Evolutionary conservation across 2,888 invertebrate genomes (phyloP).

Genomic region (Eupithecia inturbata): DNA sequence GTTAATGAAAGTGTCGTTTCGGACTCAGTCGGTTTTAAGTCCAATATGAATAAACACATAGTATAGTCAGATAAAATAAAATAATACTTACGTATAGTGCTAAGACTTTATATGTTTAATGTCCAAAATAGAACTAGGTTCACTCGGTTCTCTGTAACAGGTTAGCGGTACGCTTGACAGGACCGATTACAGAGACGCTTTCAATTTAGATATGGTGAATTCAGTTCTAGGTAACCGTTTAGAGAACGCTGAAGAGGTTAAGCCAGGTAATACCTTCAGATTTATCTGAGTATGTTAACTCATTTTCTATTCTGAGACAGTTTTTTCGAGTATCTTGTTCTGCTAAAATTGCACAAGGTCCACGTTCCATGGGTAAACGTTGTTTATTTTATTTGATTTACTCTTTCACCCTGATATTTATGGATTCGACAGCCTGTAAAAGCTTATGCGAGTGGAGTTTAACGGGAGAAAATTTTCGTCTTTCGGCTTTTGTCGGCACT

Average conservation of each 20-base stretch:
- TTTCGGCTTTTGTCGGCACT: not conserved
- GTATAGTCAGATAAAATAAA: no score
- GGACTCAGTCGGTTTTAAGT: slow-evolving; percentile 23
- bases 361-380: not conserved
- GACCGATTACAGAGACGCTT: not conserved
- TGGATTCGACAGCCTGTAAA: not conserved
- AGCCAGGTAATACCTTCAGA: not conserved
- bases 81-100: no score
- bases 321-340: not conserved
- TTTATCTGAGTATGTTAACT: not conserved
- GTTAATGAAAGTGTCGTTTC: slow-evolving; percentile 41
- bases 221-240: not conserved
- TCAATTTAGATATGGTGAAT: not conserved
- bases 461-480: no score
- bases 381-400: not conserved
- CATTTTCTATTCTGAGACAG: not conserved
- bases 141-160: not conserved
- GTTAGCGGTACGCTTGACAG: not conserved
- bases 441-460: not conserved
- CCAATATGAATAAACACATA: slow-evolving; percentile 40
- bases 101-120: not conserved
- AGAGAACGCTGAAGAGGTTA: not conserved
- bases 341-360: not conserved
- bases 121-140: not conserved
- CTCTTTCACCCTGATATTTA: not conserved